phyloP scores from a whole-genome alignment of 2,113 vertebrate genomes.

The Grus americana region DNA sequence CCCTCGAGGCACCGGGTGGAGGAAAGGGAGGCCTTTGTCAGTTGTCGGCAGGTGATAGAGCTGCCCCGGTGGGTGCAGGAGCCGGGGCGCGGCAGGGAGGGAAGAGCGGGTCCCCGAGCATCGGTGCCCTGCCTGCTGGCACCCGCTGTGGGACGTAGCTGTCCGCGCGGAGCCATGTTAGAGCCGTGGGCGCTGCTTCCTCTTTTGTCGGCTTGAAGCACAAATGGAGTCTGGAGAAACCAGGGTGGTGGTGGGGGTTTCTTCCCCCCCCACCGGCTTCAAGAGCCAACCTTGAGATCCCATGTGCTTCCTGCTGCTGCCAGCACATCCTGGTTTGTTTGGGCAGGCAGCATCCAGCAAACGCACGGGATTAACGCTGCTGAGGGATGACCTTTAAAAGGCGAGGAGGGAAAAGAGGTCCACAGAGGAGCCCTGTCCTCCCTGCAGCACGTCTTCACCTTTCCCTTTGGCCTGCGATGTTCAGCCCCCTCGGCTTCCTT shows the following conservation, averaged over 20 bases:
- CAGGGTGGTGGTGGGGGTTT: no score
- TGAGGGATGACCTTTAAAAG: not conserved
- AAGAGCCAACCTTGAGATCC: not conserved
- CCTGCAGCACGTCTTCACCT: not conserved
- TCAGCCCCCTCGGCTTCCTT: not conserved
- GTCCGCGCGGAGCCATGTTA: not conserved
- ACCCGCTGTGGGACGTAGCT: accelerated
- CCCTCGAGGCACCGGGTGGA: not conserved
- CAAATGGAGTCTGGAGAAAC: not conserved
- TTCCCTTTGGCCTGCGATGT: not conserved
- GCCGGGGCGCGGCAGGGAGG: not conserved
- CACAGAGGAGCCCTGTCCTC: not conserved
- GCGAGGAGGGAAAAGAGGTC: not conserved
- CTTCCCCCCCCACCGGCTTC: not conserved
- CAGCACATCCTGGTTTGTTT: not conserved
- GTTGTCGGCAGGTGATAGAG: not conserved
- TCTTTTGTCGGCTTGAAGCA: not conserved
- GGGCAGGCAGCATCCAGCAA: not conserved
- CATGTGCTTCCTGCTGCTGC: not conserved
- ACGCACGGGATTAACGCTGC: not conserved
- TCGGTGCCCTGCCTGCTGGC: not conserved
- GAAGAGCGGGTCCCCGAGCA: not conserved
- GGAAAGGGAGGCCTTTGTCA: not conserved
- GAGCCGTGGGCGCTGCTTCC: not conserved
- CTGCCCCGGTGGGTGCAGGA: not conserved